These are phyloP conservation scores for Clivina fossor DNA, from an alignment of 2,888 invertebrate species.

Conservation along the genomic window DNA sequence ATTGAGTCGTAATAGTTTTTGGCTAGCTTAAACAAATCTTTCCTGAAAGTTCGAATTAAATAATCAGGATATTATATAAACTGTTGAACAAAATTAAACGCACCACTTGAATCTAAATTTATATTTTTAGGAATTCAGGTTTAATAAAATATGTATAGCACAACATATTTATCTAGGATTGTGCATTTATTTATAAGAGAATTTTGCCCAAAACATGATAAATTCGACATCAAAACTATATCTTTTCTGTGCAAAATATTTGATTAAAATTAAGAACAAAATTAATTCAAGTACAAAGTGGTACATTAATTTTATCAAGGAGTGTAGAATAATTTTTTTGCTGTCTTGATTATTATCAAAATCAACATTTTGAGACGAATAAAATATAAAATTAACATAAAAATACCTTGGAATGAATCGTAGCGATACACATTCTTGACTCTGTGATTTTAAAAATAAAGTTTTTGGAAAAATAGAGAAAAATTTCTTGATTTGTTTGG, in stretches of 20 bases:
- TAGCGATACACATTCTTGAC: conserved; percentile 1
- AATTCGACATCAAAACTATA: too few species aligned
- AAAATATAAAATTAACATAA: too few species aligned
- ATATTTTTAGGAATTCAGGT: not conserved
- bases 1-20: conserved; percentile 32
- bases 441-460: conserved; percentile 8
- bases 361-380: too few species aligned
- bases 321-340: not conserved
- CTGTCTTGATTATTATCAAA: too few species aligned
- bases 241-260: too few species aligned
- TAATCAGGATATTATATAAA: not conserved
- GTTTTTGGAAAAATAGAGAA: not conserved
- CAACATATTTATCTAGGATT: too few species aligned
- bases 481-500: conserved; percentile 11
- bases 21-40: conserved; percentile 29
- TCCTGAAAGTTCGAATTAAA: conserved; percentile 15
- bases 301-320: not conserved
- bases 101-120: not conserved
- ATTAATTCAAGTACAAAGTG: too few species aligned
- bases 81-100: not conserved
- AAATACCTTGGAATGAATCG: conserved; percentile 24
- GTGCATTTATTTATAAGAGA: too few species aligned
- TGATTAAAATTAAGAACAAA: too few species aligned
- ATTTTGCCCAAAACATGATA: too few species aligned
- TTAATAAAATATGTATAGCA: too few species aligned